phyloP scores from a whole-genome alignment of 2,113 vertebrate species.

The Pangasianodon hypophthalmus region DNA sequence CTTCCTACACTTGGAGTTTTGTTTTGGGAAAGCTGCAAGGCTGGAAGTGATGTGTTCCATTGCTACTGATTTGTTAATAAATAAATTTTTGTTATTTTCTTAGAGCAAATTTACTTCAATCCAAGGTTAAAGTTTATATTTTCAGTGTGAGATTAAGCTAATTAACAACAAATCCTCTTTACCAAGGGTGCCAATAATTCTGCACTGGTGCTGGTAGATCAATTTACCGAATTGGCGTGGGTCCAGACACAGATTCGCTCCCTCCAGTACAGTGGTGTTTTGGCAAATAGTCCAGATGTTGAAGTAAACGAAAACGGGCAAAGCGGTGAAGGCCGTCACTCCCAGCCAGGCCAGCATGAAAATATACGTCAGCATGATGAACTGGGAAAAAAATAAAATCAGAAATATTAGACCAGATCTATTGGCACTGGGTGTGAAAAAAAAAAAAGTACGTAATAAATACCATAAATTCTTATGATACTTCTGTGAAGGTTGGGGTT shows the following conservation, averaged over 20 bases:
- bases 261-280: conserved; percentile 87
- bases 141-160: background rate
- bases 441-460: background rate
- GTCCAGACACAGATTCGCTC: conserved; percentile 89
- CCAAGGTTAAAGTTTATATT: too few species aligned
- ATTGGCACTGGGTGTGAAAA: background rate
- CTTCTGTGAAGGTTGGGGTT: background rate
- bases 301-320: conserved; percentile 98
- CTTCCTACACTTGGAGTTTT: background rate
- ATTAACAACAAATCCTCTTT: background rate
- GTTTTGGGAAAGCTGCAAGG: background rate
- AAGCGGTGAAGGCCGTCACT: conserved; percentile 93
- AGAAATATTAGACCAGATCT: background rate
- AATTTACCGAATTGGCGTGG: conserved; percentile 92
- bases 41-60: background rate
- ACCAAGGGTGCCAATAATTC: background rate
- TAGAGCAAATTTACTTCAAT: background rate
- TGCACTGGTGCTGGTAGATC: background rate
- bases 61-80: too few species aligned
- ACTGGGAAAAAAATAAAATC: conserved; percentile 71
- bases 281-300: conserved; percentile 98
- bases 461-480: background rate
- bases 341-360: conserved; percentile 99
- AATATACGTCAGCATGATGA: conserved; percentile 99
- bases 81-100: background rate